phyloP scores from a whole-genome alignment of 2,113 vertebrate species.

The Cephalopterus ornatus region DNA sequence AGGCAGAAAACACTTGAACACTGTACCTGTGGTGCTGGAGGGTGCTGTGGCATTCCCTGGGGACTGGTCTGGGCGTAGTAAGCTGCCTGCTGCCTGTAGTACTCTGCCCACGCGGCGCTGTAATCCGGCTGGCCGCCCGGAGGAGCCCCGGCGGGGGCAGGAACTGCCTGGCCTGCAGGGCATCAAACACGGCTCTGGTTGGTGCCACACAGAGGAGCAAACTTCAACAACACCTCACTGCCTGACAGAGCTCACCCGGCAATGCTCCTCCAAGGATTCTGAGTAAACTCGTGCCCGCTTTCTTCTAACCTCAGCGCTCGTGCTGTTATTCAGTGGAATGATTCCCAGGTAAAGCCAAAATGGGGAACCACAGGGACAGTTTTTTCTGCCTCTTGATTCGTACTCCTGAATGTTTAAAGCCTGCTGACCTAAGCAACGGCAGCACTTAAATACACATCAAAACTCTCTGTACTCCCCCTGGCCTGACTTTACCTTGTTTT shows the following conservation, averaged over 20 bases:
- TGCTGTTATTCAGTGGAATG: constrained; percentile 45
- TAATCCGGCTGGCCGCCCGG: constrained; percentile 94
- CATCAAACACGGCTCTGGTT: constrained; percentile 22
- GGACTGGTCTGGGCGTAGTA: constrained; percentile 95
- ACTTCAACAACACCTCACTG: not conserved
- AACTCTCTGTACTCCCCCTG: not conserved
- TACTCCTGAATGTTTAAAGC: not conserved
- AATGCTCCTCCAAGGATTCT: constrained; percentile 83
- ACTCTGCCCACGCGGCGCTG: constrained; percentile 97
- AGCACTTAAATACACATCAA: not conserved
- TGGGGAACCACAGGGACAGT: not conserved
- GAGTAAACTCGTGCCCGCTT: constrained; percentile 83
- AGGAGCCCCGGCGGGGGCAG: constrained; percentile 83
- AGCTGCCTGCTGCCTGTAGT: constrained; percentile 95
- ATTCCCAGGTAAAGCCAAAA: not conserved
- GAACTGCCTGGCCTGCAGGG: constrained; percentile 80
- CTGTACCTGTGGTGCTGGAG: constrained; percentile 92
- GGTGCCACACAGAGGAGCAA: not conserved
- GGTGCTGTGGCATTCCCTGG: constrained; percentile 90
- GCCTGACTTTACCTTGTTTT: not conserved
- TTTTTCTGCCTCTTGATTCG: not conserved
- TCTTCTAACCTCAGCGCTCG: constrained; percentile 73
- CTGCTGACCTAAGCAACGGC: not conserved
- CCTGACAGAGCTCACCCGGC: constrained; percentile 72
- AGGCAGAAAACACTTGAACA: constrained; percentile 42